Conservation (phyloP, 2,797 vertebrate genomes). For the Pempheris klunzingeri region DNA sequence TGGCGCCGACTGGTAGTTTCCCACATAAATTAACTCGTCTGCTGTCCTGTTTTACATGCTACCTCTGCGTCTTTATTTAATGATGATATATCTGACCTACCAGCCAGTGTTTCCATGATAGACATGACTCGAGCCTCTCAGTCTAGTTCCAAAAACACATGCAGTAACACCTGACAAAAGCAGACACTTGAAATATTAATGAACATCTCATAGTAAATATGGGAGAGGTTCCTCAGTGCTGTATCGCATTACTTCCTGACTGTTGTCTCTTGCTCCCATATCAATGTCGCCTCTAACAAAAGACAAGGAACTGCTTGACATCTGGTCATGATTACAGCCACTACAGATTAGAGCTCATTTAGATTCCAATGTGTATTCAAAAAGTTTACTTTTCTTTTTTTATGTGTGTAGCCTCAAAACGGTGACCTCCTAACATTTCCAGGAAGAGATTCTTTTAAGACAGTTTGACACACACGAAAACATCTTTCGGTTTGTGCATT, state of each 20-base stretch:
- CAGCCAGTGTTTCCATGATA: neutral
- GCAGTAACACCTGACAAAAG: conserved; percentile 38
- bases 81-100: neutral
- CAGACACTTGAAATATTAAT: conserved; percentile 61
- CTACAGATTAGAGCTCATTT: conserved; percentile 39
- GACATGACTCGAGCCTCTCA: neutral
- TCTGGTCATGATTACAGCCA: conserved; percentile 44
- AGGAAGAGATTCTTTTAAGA: neutral
- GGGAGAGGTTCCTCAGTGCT: conserved; percentile 9
- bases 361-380: neutral
- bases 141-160: conserved; percentile 9
- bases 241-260: conserved; percentile 53
- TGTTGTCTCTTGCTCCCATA: conserved; percentile 31
- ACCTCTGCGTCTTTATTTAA: neutral
- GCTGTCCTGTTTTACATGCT: neutral
- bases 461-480: neutral
- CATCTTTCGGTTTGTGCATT: neutral
- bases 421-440: no score
- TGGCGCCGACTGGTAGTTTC: neutral
- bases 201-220: conserved; percentile 71
- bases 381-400: neutral
- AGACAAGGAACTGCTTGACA: conserved; percentile 41
- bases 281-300: conserved; percentile 52
- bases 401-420: no score
- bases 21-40: neutral